Percentiles rank a stretch among this genome's conserved stretches.
These are phyloP conservation scores for Meriones unguiculatus DNA, from an alignment of 2,113 vertebrate species.

Conservation along the genomic window DNA sequence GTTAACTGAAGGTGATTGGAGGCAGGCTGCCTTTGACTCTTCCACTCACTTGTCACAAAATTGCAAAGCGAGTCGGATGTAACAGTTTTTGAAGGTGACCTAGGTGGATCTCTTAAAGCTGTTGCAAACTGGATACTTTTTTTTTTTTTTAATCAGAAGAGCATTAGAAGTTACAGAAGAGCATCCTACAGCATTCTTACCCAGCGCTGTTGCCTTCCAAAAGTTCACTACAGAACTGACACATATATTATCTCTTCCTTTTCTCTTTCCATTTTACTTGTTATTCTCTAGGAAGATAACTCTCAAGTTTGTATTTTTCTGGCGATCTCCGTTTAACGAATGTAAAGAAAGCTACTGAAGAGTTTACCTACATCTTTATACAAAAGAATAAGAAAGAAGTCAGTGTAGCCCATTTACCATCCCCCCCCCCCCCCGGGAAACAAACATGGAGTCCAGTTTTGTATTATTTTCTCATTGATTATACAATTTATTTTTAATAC, in stretches of 20 bases:
- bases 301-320: neutral
- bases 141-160: constrained; percentile 8
- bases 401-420: neutral
- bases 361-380: neutral
- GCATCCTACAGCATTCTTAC: neutral
- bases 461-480: constrained; percentile 34
- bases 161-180: constrained; percentile 24
- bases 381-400: constrained; percentile 32
- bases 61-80: neutral
- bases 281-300: neutral
- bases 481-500: constrained; percentile 13
- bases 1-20: neutral
- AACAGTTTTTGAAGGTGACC: constrained; percentile 15
- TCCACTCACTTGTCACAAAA: neutral
- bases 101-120: neutral
- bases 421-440: neutral
- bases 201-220: neutral
- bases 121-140: constrained; percentile 28
- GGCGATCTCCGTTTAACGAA: constrained; percentile 16
- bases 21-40: constrained; percentile 8
- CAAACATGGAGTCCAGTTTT: constrained; percentile 39
- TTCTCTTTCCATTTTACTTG: neutral
- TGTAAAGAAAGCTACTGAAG: neutral
- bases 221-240: neutral
- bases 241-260: neutral